These are phyloP conservation scores for Rhodeus uyekii DNA, from an alignment of 2,797 vertebrate species.

Conservation along the genomic window DNA sequence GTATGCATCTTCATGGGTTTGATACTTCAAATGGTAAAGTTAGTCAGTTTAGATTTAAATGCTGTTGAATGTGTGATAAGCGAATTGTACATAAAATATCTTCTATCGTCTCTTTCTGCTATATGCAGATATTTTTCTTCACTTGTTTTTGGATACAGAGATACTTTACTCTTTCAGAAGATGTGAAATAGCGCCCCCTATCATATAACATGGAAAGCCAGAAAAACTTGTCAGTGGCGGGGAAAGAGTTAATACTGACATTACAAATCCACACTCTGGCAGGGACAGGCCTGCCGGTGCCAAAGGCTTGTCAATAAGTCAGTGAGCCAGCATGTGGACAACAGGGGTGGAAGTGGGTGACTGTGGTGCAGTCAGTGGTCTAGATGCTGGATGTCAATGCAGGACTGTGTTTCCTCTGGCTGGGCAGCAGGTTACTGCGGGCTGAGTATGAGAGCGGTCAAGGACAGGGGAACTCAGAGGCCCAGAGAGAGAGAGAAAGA, in stretches of 20 bases:
- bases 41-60: neutral
- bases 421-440: constrained; percentile 32
- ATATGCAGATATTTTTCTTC: neutral
- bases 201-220: neutral
- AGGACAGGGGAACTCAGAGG: constrained; percentile 18
- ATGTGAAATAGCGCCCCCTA: neutral
- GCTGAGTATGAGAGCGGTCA: constrained; percentile 31
- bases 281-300: neutral
- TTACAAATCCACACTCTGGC: constrained; percentile 1
- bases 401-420: constrained; percentile 51
- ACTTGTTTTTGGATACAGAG: neutral
- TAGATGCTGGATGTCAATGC: constrained; percentile 55
- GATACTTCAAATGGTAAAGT: too few relatives aligned
- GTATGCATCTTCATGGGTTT: too few relatives aligned
- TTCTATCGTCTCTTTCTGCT: neutral
- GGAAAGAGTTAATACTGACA: neutral
- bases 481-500: constrained; percentile 40
- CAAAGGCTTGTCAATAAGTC: constrained; percentile 39
- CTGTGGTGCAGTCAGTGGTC: constrained; percentile 46
- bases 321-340: constrained; percentile 34
- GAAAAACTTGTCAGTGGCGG: neutral
- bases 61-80: neutral
- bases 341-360: constrained; percentile 38
- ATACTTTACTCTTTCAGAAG: neutral
- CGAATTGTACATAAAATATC: neutral